phyloP scores from a whole-genome alignment of 2,888 invertebrate species.

The Parnassius apollo region DNA sequence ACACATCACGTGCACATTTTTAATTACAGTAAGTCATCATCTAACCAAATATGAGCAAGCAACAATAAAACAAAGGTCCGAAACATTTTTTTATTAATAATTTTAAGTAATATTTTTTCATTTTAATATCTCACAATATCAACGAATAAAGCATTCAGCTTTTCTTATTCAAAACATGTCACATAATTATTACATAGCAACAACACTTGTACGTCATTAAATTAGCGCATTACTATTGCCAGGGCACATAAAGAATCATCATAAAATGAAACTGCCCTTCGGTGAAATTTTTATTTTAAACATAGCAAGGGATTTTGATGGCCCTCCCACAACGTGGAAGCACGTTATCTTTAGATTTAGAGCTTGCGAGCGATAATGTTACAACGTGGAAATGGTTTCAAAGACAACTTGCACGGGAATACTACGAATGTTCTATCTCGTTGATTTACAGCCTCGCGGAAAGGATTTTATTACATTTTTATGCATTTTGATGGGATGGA shows the following conservation, averaged over 20 bases:
- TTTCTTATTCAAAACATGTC: no score
- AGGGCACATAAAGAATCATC: slow-evolving; percentile 23
- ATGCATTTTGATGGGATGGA: background rate
- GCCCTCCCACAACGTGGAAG: slow-evolving; percentile 64
- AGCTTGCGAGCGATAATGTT: slow-evolving; percentile 56
- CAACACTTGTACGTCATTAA: background rate
- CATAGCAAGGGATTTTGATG: slow-evolving; percentile 78
- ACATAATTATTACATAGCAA: no score
- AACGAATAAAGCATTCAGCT: no score
- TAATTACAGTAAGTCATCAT: no score
- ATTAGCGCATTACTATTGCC: background rate
- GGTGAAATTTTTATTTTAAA: slow-evolving; percentile 80
- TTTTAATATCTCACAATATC: no score
- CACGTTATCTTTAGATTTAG: slow-evolving; percentile 74
- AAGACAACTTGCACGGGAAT: slow-evolving; percentile 20
- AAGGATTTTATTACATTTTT: slow-evolving; percentile 8
- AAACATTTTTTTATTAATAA: no score
- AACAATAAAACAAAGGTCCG: no score
- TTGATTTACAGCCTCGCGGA: slow-evolving; percentile 47
- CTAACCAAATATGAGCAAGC: no score
- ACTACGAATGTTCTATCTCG: slow-evolving; percentile 31
- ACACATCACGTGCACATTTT: no score
- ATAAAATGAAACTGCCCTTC: slow-evolving; percentile 60
- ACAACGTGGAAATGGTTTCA: slow-evolving; percentile 41
- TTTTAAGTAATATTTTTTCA: no score